Evolutionary conservation across 2,888 invertebrate genomes (phyloP).

Genomic region (Ochropleura leucogaster): DNA sequence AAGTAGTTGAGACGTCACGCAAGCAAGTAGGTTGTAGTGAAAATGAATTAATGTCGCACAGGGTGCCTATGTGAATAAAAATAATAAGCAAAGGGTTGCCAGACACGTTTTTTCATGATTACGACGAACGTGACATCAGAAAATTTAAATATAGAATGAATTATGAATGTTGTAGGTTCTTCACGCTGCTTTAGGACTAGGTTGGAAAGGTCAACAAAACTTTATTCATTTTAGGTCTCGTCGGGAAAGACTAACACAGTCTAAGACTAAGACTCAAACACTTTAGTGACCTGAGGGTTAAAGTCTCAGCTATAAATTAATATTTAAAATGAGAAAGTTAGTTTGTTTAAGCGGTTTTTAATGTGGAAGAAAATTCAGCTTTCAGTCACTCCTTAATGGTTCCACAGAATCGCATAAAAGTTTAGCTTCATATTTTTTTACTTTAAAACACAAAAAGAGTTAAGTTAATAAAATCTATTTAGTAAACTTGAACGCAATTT

Average conservation of each 20-base stretch:
- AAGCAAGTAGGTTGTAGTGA: slow-evolving; percentile 53
- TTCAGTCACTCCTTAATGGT: neutral
- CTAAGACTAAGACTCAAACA: slow-evolving; percentile 34
- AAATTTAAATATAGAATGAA: slow-evolving; percentile 26
- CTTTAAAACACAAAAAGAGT: slow-evolving; percentile 19
- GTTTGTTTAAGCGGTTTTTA: slow-evolving; percentile 24
- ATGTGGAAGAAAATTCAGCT: slow-evolving; percentile 25
- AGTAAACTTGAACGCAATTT: slow-evolving; percentile 45
- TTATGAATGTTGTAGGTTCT: slow-evolving; percentile 4
- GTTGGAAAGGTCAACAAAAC: slow-evolving; percentile 45
- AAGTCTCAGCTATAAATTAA: slow-evolving; percentile 41
- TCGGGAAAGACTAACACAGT: slow-evolving; percentile 13
- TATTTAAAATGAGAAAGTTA: slow-evolving; percentile 50
- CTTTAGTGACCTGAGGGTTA: slow-evolving; percentile 43
- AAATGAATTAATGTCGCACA: slow-evolving; percentile 50
- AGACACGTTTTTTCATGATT: slow-evolving; percentile 21
- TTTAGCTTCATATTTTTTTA: slow-evolving; percentile 18
- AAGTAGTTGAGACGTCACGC: slow-evolving; percentile 70
- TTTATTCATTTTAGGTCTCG: slow-evolving; percentile 53
- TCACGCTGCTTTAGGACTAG: neutral
- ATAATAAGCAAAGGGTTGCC: slow-evolving; percentile 29
- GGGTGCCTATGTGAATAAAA: slow-evolving; percentile 50
- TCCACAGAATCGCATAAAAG: slow-evolving; percentile 32
- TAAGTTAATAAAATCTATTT: slow-evolving; percentile 53
- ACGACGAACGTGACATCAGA: slow-evolving; percentile 34